Percentiles rank a stretch among this genome's conserved stretches.
Conservation (phyloP, 2,888 invertebrate genomes). For the Gonocerus acuteangulatus region DNA sequence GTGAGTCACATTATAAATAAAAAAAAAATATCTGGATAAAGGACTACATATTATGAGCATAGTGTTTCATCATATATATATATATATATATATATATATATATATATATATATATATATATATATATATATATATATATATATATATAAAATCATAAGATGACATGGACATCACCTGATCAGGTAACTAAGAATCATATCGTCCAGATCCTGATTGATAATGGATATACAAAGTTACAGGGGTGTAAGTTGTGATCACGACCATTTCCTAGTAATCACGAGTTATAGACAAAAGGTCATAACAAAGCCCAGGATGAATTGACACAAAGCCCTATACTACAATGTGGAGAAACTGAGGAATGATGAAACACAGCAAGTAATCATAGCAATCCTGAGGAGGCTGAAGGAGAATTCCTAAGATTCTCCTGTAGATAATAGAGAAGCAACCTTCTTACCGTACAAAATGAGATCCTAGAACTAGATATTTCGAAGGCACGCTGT, state of each 20-base stretch:
- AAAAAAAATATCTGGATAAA: no score
- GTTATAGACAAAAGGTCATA: not conserved
- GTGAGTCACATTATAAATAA: no score
- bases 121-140: no score
- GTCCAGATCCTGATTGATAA: not conserved
- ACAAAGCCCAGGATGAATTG: not conserved
- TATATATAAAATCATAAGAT: no score
- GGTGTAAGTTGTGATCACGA: not conserved
- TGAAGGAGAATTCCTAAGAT: not conserved
- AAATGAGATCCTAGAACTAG: no score
- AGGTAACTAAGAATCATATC: not conserved
- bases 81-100: no score
- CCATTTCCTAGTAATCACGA: not conserved
- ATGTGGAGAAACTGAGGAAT: not conserved
- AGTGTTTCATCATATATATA: no score
- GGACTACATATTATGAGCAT: no score
- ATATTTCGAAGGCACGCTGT: no score
- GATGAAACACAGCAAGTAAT: not conserved
- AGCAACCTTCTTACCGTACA: no score
- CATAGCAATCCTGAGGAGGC: not conserved
- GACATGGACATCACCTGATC: not conserved
- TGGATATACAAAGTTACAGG: not conserved
- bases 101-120: no score
- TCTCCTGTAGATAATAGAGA: not conserved
- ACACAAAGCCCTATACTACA: not conserved